phyloP scores from a whole-genome alignment of 2,113 vertebrate genomes.

The Pteronura brasiliensis region DNA sequence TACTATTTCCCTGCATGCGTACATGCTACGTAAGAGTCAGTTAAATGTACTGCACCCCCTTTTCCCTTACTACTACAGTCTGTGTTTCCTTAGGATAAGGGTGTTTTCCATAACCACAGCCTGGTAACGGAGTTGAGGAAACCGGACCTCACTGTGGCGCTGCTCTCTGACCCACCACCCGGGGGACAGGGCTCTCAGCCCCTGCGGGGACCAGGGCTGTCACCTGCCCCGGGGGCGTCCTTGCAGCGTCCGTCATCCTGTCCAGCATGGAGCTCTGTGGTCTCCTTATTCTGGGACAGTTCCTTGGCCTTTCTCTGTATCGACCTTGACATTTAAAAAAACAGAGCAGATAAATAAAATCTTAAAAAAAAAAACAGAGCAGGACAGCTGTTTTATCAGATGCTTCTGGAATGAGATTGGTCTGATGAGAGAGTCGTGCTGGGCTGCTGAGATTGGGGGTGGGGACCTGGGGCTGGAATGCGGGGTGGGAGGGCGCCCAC shows the following conservation, averaged over 20 bases:
- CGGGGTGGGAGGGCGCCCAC: accelerated
- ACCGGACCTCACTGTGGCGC: accelerated
- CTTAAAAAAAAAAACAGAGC: neutral
- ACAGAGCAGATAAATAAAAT: too few species aligned
- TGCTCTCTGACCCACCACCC: accelerated
- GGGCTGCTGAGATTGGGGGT: neutral
- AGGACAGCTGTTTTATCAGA: neutral
- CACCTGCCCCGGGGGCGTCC: accelerated
- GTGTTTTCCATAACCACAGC: neutral
- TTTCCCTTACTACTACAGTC: neutral
- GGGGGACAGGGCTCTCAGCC: accelerated
- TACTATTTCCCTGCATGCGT: neutral
- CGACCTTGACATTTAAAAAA: neutral
- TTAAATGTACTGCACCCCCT: accelerated
- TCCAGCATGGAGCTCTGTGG: neutral
- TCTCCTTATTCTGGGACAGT: neutral
- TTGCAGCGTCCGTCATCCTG: accelerated
- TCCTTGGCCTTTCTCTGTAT: neutral
- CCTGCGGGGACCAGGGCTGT: accelerated
- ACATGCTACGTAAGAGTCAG: neutral
- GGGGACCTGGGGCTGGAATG: neutral
- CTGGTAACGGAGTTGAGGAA: neutral
- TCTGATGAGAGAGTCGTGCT: neutral
- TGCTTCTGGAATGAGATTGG: neutral
- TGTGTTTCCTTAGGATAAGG: neutral